phyloP scores from a whole-genome alignment of 2,888 invertebrate genomes.

The Drosophila mulleri region DNA sequence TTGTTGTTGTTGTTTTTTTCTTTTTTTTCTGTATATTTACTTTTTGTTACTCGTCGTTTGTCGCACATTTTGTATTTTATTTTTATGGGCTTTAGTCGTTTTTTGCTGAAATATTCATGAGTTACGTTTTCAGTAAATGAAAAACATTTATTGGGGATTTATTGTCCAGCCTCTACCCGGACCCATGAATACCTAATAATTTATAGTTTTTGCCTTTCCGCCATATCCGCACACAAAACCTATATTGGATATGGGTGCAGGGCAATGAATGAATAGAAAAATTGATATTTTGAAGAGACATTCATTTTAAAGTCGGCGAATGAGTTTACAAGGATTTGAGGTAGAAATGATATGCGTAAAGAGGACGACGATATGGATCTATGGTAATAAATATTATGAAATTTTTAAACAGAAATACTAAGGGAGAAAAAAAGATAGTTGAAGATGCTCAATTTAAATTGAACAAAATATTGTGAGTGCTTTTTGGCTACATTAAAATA shows the following conservation, averaged over 20 bases:
- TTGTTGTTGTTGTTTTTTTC: conserved; percentile 56
- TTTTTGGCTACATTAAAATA: too few species aligned
- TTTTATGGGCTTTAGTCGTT: conserved; percentile 41
- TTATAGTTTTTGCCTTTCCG: conserved; percentile 65
- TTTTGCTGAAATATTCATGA: conserved; percentile 75
- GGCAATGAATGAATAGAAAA: conserved; percentile 40
- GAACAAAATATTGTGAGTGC: too few species aligned
- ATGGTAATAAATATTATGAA: not conserved
- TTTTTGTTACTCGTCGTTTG: conserved; percentile 42
- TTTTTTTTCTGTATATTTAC: conserved; percentile 41
- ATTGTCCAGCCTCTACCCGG: conserved; percentile 54
- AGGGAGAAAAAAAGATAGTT: too few species aligned
- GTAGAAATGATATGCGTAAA: not conserved
- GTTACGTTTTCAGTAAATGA: conserved; percentile 77
- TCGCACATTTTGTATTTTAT: conserved; percentile 71
- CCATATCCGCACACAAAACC: conserved; percentile 18
- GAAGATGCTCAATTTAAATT: too few species aligned
- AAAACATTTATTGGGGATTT: conserved; percentile 76
- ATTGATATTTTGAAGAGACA: conserved; percentile 9
- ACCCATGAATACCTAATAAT: conserved; percentile 67
- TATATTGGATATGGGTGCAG: conserved; percentile 31
- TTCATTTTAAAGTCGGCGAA: not conserved
- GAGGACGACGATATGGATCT: not conserved
- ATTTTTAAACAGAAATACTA: not conserved
- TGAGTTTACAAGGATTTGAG: not conserved